phyloP scores from a whole-genome alignment of 2,113 vertebrate species.

The Perognathus longimembris region DNA sequence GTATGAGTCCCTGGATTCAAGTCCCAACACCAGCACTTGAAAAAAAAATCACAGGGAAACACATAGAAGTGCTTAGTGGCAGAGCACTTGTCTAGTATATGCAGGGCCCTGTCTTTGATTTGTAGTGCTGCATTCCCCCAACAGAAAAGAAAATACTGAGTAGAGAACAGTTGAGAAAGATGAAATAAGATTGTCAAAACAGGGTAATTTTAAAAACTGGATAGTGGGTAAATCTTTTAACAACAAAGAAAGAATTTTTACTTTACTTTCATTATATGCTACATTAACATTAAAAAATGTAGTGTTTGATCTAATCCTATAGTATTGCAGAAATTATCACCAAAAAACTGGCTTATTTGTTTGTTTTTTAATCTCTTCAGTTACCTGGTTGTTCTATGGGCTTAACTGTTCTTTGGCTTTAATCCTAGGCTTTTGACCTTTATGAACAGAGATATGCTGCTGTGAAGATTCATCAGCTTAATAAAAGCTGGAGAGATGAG shows the following conservation, averaged over 20 bases:
- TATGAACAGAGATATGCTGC: conserved; percentile 99
- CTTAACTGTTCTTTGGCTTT: conserved; percentile 70
- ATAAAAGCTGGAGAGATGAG: conserved; percentile 99
- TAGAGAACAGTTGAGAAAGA: neutral
- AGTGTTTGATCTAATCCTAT: conserved; percentile 16
- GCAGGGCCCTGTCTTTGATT: neutral
- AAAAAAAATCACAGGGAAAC: too few relatives aligned
- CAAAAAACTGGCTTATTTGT: too few relatives aligned
- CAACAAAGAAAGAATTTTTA: too few relatives aligned
- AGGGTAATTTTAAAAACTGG: neutral
- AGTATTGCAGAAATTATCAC: conserved; percentile 27
- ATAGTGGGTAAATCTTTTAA: neutral
- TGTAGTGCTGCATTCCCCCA: neutral
- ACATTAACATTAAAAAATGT: neutral
- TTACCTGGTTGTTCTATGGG: conserved; percentile 45
- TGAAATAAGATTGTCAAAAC: neutral
- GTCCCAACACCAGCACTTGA: too few relatives aligned
- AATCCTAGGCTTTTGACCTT: conserved; percentile 97
- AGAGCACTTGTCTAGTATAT: neutral
- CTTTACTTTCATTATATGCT: neutral
- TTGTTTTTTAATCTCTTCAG: neutral
- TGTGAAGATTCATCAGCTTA: conserved; percentile 99
- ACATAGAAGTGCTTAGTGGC: neutral
- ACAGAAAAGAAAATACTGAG: too few relatives aligned
- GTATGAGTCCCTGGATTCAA: too few relatives aligned